phyloP scores from a whole-genome alignment of 1,140 invertebrate genomes.

The Meloidogyne floridensis region DNA sequence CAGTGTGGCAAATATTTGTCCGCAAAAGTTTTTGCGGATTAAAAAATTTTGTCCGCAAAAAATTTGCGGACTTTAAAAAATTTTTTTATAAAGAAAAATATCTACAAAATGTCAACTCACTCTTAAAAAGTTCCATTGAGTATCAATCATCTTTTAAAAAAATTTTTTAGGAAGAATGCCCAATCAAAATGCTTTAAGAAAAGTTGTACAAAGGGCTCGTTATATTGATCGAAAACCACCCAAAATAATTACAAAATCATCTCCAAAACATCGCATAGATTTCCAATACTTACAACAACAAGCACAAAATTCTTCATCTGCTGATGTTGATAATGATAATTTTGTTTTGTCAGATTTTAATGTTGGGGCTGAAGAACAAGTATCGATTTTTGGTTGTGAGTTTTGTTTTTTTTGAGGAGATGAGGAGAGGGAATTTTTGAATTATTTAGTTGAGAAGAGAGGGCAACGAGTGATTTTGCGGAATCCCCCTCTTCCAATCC shows the following conservation, averaged over 20 bases:
- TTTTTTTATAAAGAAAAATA: too few species aligned
- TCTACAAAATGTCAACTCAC: too few species aligned
- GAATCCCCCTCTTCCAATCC: too few species aligned
- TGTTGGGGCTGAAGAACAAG: not conserved
- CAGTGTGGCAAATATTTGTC: too few species aligned
- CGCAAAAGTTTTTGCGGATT: too few species aligned
- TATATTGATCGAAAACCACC: not conserved
- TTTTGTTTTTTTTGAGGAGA: not conserved
- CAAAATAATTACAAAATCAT: not conserved
- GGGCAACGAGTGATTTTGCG: too few species aligned
- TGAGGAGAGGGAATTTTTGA: too few species aligned
- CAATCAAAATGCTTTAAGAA: not conserved
- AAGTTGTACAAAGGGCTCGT: constrained; percentile 2
- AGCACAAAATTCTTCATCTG: not conserved
- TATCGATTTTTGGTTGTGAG: not conserved
- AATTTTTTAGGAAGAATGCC: not conserved
- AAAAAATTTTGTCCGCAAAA: too few species aligned
- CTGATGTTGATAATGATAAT: not conserved
- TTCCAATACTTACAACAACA: not conserved
- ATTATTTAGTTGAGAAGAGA: too few species aligned
- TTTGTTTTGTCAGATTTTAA: constrained; percentile 7
- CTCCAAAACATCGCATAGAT: not conserved
- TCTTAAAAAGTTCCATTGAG: too few species aligned
- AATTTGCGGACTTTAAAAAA: too few species aligned
- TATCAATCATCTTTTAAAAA: too few species aligned